Evolutionary conservation across 1,140 invertebrate genomes (phyloP).

Genomic region (Phymorhynchus buccinoides): DNA sequence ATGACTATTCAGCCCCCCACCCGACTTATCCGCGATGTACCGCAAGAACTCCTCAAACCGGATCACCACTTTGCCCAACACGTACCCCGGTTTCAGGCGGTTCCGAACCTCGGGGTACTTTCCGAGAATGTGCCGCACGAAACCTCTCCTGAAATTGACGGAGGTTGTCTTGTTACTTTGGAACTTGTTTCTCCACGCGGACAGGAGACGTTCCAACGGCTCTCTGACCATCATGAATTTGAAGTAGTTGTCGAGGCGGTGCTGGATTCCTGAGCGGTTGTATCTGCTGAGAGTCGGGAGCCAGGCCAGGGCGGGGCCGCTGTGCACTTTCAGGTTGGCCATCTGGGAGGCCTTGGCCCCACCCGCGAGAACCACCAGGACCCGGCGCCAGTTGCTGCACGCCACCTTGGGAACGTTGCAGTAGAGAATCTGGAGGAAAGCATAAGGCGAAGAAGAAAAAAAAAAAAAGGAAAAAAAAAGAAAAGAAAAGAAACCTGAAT

Average conservation of each 20-base stretch:
- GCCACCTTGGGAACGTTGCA: no score
- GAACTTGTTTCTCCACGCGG: background rate
- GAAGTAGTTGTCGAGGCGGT: no score
- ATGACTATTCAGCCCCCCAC: conserved; percentile 19
- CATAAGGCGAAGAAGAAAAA: no score
- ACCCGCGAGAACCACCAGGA: conserved; percentile 78
- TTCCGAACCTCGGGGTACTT: background rate
- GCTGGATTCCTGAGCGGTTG: background rate
- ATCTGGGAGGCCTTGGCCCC: no score
- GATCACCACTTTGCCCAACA: background rate
- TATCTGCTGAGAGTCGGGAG: no score
- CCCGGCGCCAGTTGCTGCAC: no score
- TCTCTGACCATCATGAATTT: no score
- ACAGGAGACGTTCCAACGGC: background rate
- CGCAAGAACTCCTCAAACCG: no score
- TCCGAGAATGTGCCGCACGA: background rate
- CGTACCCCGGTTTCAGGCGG: background rate
- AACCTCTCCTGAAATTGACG: background rate
- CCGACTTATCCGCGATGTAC: conserved; percentile 21
- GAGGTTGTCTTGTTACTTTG: background rate
- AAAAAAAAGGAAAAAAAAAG: no score
- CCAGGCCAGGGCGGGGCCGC: background rate
- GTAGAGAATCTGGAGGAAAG: no score
- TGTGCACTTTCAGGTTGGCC: no score
- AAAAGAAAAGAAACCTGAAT: no score